Conservation (phyloP, 2,113 vertebrate species). For the Prietella phreatophila region DNA sequence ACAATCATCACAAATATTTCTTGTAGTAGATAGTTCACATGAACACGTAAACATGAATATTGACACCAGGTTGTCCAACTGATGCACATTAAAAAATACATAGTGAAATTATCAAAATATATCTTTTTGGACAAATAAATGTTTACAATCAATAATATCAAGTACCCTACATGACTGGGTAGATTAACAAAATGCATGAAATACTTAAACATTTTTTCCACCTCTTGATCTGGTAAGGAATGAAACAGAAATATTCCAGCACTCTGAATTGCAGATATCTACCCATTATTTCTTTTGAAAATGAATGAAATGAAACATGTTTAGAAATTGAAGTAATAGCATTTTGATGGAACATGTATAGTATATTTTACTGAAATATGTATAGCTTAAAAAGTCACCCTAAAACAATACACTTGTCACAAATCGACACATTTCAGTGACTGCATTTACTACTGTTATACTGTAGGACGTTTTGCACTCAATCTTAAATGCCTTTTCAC, state of each 20-base stretch:
- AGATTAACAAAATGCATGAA: conserved; percentile 30
- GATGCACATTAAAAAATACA: conserved; percentile 59
- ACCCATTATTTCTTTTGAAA: conserved; percentile 11
- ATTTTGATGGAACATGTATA: conserved; percentile 42
- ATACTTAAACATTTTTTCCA: conserved; percentile 6
- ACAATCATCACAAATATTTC: conserved; percentile 52
- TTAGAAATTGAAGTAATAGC: neutral
- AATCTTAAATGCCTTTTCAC: conserved; percentile 44
- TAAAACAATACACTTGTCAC: conserved; percentile 40
- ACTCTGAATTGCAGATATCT: conserved; percentile 13
- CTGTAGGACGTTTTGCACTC: conserved; percentile 27
- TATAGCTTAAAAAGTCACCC: conserved; percentile 47
- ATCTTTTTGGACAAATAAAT: conserved; percentile 52
- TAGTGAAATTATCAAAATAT: conserved; percentile 73
- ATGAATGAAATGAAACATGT: neutral
- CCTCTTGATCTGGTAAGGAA: conserved; percentile 7
- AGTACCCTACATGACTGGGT: conserved; percentile 41
- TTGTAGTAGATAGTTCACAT: conserved; percentile 50
- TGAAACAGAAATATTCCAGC: conserved; percentile 17
- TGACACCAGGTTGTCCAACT: conserved; percentile 43
- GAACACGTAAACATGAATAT: conserved; percentile 49
- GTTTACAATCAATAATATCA: conserved; percentile 51
- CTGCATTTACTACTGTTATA: conserved; percentile 24
- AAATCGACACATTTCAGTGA: conserved; percentile 32
- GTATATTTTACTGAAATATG: conserved; percentile 34